These are phyloP conservation scores for Pelodiscus sinensis DNA, from an alignment of 2,113 vertebrate genomes.

Conservation along the genomic window DNA sequence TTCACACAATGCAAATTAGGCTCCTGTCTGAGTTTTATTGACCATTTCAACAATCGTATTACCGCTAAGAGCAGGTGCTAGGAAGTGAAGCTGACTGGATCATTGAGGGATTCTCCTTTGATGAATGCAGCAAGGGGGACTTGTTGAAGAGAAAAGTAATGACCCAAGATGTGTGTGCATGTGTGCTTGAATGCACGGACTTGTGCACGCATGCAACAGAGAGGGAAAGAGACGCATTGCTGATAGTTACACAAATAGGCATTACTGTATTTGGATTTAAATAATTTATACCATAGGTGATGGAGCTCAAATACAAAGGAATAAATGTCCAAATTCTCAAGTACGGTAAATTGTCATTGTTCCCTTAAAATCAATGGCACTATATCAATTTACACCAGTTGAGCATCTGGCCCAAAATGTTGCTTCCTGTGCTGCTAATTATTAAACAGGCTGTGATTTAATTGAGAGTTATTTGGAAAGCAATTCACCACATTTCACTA, in stretches of 20 bases:
- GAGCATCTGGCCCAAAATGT: background rate
- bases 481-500: background rate
- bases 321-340: background rate
- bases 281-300: background rate
- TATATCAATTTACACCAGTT: background rate
- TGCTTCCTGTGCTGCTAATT: background rate
- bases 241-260: background rate
- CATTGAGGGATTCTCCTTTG: background rate
- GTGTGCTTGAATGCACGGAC: fast-evolving
- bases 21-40: background rate
- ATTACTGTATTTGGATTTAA: background rate
- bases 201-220: background rate
- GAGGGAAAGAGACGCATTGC: background rate
- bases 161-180: background rate
- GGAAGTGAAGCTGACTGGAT: background rate
- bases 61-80: background rate
- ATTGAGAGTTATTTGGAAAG: background rate
- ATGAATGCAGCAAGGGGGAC: background rate
- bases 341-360: background rate
- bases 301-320: background rate
- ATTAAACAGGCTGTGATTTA: background rate
- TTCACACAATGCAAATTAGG: background rate
- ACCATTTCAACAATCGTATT: background rate
- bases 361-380: background rate
- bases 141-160: background rate